Percentiles rank a stretch among this genome's conserved stretches.
Conservation (phyloP, 2,113 vertebrate genomes). For the Anarhynchus alexandrinus region DNA sequence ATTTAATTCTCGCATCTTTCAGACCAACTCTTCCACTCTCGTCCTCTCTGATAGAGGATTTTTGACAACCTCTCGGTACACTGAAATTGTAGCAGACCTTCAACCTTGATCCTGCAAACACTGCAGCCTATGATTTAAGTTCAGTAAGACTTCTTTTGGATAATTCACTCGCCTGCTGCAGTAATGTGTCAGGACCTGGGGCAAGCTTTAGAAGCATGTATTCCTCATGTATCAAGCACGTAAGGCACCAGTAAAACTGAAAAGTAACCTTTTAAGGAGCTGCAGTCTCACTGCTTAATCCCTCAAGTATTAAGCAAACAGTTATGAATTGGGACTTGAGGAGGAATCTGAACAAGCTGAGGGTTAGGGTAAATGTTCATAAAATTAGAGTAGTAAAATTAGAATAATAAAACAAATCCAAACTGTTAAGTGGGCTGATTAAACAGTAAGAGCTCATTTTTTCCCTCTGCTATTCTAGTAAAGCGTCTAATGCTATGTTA, state of each 20-base stretch:
- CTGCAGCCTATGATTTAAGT: not conserved
- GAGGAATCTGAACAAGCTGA: not conserved
- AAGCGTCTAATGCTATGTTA: not conserved
- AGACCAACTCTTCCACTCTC: not conserved
- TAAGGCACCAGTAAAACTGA: not conserved
- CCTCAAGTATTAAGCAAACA: conserved; percentile 43
- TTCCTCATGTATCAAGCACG: not conserved
- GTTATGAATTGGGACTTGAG: not conserved
- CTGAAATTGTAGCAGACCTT: not conserved
- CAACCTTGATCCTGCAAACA: not conserved
- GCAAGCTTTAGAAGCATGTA: not conserved
- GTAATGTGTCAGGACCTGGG: not conserved
- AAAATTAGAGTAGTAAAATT: conserved; percentile 18
- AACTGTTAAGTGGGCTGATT: conserved; percentile 15
- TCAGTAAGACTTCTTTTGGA: not conserved
- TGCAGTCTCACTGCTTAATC: conserved; percentile 19
- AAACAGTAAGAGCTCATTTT: conserved; percentile 33
- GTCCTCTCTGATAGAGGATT: not conserved
- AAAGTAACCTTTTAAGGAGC: not conserved
- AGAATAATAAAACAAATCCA: conserved; percentile 43
- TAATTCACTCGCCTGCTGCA: rapidly evolving
- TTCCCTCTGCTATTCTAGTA: not conserved
- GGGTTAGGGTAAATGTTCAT: not conserved
- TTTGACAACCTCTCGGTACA: not conserved
- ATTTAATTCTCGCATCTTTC: not conserved